phyloP scores from a whole-genome alignment of 2,113 vertebrate species.

The Rhagologus leucostigma region DNA sequence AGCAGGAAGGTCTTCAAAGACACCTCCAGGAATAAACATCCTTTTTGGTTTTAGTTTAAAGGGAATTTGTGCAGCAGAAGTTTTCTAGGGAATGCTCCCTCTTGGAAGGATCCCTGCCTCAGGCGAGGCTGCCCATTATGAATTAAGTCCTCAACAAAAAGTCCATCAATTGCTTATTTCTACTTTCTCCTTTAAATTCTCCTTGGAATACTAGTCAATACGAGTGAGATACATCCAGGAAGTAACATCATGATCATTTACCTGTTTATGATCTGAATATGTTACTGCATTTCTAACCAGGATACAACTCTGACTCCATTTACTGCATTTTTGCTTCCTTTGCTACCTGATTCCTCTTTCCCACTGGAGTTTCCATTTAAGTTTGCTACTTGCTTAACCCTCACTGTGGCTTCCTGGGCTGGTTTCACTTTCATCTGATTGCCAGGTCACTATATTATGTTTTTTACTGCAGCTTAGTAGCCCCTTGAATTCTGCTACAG shows the following conservation, averaged over 20 bases:
- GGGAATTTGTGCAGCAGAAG: neutral
- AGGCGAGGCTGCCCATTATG: accelerated
- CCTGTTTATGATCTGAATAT: neutral
- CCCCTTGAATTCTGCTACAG: slow-evolving; percentile 27
- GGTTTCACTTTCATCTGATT: slow-evolving; percentile 35
- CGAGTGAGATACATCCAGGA: neutral
- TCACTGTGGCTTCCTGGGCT: slow-evolving; percentile 8
- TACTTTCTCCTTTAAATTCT: neutral
- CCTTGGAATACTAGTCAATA: neutral
- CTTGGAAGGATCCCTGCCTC: neutral
- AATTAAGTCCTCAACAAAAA: neutral
- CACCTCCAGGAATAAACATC: neutral
- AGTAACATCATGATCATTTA: neutral
- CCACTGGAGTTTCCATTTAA: slow-evolving; percentile 13
- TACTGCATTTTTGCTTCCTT: neutral
- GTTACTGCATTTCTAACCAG: neutral
- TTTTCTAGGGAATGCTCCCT: neutral
- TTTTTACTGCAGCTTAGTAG: slow-evolving; percentile 41
- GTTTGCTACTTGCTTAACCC: slow-evolving; percentile 60
- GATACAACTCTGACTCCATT: neutral
- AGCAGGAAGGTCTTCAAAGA: neutral
- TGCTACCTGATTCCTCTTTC: neutral
- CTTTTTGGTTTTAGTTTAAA: neutral
- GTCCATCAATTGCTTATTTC: neutral
- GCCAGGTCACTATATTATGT: slow-evolving; percentile 23